Percentiles rank a stretch among this genome's conserved stretches.
Evolutionary conservation across 1,140 invertebrate species (phyloP).

Genomic region (Cydia fagiglandana): DNA sequence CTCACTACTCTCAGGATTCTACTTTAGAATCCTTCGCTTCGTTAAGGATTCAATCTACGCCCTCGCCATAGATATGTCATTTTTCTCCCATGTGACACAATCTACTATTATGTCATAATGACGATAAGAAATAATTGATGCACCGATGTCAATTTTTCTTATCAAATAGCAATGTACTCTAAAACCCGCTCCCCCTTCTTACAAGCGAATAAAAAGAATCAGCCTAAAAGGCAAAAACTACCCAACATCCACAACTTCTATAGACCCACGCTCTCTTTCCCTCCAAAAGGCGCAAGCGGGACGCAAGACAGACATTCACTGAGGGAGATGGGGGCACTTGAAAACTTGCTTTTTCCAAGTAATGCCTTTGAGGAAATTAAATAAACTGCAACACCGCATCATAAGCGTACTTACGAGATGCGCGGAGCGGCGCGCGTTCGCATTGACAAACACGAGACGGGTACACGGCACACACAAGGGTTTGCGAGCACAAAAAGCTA

Average conservation of each 20-base stretch:
- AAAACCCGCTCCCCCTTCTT: not conserved
- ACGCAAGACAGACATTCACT: not conserved
- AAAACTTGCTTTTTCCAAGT: constrained; percentile 73
- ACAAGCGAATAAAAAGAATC: constrained; percentile 4
- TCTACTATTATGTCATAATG: too few species aligned
- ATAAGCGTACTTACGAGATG: constrained; percentile 66
- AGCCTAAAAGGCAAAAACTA: constrained; percentile 5
- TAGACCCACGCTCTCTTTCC: constrained; percentile 7
- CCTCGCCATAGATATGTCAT: too few species aligned
- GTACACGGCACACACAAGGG: not conserved
- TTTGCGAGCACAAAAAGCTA: not conserved
- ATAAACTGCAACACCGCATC: constrained; percentile 74
- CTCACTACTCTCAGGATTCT: too few species aligned
- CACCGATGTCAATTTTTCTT: not conserved
- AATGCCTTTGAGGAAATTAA: constrained; percentile 77
- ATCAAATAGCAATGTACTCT: not conserved
- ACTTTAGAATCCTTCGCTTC: too few species aligned
- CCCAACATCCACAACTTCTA: not conserved
- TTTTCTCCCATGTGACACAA: too few species aligned
- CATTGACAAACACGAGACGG: constrained; percentile 40
- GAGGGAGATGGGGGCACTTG: constrained; percentile 46
- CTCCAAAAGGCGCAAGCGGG: not conserved
- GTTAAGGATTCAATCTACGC: too few species aligned
- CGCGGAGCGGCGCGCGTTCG: constrained; percentile 36
- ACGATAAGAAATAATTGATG: too few species aligned